phyloP scores from a whole-genome alignment of 2,113 vertebrate genomes.

The Engystomops pustulosus region DNA sequence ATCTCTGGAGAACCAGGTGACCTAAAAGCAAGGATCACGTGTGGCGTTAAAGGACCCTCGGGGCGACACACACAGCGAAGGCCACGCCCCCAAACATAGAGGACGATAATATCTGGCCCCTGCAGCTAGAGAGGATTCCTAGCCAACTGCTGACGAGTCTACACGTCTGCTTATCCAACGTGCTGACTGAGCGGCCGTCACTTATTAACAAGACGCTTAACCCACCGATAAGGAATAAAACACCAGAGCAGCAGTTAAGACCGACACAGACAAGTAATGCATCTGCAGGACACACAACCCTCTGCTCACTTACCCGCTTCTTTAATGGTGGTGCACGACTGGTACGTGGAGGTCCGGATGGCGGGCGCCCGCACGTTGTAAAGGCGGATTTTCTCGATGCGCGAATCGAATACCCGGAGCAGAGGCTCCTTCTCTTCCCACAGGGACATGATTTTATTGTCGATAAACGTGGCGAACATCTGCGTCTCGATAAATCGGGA shows the following conservation, averaged over 20 bases:
- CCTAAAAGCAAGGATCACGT: constrained; percentile 57
- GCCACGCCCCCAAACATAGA: neutral
- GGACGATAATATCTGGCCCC: neutral
- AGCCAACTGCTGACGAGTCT: neutral
- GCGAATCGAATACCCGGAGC: constrained; percentile 89
- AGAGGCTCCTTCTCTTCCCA: constrained; percentile 94
- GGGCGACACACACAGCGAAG: too few species aligned
- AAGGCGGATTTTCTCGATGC: constrained; percentile 87
- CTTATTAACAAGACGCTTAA: too few species aligned
- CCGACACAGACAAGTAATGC: neutral
- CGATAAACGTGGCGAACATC: constrained; percentile 98
- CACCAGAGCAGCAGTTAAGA: neutral
- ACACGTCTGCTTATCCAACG: neutral
- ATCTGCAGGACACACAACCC: too few species aligned
- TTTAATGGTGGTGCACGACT: constrained; percentile 85
- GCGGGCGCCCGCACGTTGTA: constrained; percentile 82
- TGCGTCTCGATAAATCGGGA: constrained; percentile 96
- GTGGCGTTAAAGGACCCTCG: neutral
- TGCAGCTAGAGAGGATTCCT: constrained; percentile 19
- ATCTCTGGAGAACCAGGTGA: constrained; percentile 64
- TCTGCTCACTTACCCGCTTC: constrained; percentile 83
- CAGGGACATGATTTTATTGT: constrained; percentile 94
- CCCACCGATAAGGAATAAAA: too few species aligned
- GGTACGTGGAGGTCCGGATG: constrained; percentile 83
- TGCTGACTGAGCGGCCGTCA: neutral